phyloP scores from a whole-genome alignment of 2,797 vertebrate species.

The Hypotaenidia philippensis region DNA sequence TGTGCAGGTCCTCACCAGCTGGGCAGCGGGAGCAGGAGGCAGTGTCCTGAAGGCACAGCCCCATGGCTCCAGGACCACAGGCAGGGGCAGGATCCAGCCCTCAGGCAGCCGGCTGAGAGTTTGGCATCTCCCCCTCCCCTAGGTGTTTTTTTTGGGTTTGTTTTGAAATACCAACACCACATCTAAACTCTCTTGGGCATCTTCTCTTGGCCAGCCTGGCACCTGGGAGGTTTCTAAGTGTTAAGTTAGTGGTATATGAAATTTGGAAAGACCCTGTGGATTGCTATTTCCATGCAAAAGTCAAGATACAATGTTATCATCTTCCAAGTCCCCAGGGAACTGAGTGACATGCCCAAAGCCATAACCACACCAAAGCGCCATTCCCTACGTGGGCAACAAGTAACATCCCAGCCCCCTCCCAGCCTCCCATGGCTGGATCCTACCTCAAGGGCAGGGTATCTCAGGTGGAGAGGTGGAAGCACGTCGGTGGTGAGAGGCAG shows the following conservation, averaged over 20 bases:
- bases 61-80: not conserved
- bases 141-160: not conserved
- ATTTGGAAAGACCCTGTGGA: not conserved
- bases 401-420: not conserved
- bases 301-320: not conserved
- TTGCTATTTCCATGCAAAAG: not conserved
- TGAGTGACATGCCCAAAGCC: not conserved
- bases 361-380: not conserved
- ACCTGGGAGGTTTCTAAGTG: not conserved
- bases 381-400: rapidly evolving
- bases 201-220: not conserved
- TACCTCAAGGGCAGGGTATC: not conserved
- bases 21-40: not conserved
- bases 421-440: not conserved
- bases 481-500: not conserved
- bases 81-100: not conserved
- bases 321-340: not conserved
- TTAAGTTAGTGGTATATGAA: not conserved
- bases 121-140: not conserved
- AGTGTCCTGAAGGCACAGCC: no score
- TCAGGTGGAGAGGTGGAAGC: not conserved
- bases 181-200: not conserved
- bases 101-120: not conserved
- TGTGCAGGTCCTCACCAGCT: not conserved
- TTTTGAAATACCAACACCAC: not conserved